A percentile compares a stretch with the other conserved stretches of the same genome.
These are phyloP conservation scores for Peribatodes rhomboidaria DNA, from an alignment of 2,888 invertebrate species.

Conservation along the genomic window DNA sequence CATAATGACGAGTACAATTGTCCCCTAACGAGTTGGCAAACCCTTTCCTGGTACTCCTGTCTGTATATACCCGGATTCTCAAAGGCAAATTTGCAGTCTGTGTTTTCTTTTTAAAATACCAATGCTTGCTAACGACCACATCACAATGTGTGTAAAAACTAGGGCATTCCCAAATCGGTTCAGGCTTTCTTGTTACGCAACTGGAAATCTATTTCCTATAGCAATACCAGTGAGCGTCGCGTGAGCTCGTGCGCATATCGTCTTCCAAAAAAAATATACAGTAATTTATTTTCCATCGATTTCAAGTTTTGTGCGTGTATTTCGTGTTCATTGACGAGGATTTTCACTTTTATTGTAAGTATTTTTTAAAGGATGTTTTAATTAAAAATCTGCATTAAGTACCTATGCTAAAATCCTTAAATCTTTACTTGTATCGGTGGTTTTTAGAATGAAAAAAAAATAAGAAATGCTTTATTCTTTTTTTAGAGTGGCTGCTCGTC, in stretches of 20 bases:
- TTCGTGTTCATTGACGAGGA: slow-evolving; percentile 9
- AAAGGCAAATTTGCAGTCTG: too few relatives aligned
- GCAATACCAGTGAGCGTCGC: slow-evolving; percentile 5
- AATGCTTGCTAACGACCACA: too few relatives aligned
- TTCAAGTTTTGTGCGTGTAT: slow-evolving; percentile 23
- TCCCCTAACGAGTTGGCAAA: too few relatives aligned
- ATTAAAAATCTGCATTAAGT: not conserved
- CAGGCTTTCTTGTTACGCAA: slow-evolving; percentile 44
- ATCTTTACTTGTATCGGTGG: too few relatives aligned
- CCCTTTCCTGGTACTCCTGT: too few relatives aligned
- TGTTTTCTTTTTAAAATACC: too few relatives aligned
- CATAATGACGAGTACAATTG: too few relatives aligned
- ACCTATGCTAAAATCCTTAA: too few relatives aligned
- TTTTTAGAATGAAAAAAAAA: too few relatives aligned
- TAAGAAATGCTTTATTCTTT: too few relatives aligned
- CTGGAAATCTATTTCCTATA: slow-evolving; percentile 47
- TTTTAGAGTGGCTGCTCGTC: too few relatives aligned
- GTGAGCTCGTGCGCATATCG: slow-evolving; percentile 36
- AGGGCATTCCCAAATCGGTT: slow-evolving; percentile 50
- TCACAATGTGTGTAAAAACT: slow-evolving; percentile 28
- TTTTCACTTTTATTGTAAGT: slow-evolving; percentile 7
- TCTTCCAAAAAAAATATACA: slow-evolving; percentile 29
- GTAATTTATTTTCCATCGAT: not conserved
- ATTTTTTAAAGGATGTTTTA: not conserved
- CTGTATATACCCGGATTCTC: too few relatives aligned